Percentiles rank a stretch among this genome's conserved stretches.
Evolutionary conservation across 2,113 vertebrate genomes (phyloP).

Genomic region (Pristiophorus japonicus): DNA sequence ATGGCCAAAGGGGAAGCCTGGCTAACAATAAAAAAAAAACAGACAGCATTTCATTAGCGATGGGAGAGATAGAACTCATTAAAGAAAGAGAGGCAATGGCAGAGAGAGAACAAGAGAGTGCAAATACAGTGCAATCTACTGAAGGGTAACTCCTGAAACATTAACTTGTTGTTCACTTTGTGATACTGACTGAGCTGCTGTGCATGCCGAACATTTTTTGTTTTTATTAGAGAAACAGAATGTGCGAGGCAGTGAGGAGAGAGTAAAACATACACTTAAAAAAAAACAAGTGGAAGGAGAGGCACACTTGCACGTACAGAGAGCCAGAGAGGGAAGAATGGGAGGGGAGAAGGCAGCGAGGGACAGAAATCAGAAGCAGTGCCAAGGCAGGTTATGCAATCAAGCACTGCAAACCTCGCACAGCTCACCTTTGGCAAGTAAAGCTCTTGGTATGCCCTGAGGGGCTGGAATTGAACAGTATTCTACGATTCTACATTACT

Average conservation of each 20-base stretch:
- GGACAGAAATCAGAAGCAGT: background rate
- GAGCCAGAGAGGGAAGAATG: background rate
- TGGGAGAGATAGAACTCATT: too few relatives aligned
- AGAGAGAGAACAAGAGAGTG: background rate
- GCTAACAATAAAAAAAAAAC: background rate
- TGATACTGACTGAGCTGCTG: too few relatives aligned
- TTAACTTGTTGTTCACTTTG: background rate
- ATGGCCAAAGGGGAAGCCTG: background rate
- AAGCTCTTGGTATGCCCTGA: background rate
- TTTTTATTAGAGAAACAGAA: background rate
- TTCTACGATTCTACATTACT: background rate
- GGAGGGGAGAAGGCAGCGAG: too few relatives aligned
- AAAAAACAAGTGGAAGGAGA: background rate
- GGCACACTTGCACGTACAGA: background rate
- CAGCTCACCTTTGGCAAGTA: background rate
- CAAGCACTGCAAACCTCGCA: background rate
- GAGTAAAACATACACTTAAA: background rate
- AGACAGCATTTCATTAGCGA: background rate
- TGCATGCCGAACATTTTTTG: background rate
- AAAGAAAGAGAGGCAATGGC: too few relatives aligned
- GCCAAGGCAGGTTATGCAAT: constrained; percentile 15
- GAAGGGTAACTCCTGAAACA: too few relatives aligned
- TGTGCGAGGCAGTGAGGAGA: background rate
- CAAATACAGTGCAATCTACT: background rate
- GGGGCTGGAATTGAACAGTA: background rate